Percentiles rank a stretch among this genome's conserved stretches.
Conservation (phyloP, 1,140 invertebrate genomes). For the Neomicropteryx cornuta region DNA sequence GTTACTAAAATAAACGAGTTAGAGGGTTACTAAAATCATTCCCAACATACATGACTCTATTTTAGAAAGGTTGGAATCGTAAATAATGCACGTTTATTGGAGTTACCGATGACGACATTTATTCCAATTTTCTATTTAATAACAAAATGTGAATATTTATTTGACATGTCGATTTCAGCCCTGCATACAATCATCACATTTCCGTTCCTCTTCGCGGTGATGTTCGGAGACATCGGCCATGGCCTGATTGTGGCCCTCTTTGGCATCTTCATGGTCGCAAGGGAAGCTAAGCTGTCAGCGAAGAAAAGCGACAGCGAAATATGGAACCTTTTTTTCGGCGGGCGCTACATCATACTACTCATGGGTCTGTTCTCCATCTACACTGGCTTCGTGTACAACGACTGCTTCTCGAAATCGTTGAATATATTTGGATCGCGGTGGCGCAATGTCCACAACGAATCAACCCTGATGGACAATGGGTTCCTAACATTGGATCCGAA, state of each 20-base stretch:
- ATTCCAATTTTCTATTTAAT: not conserved
- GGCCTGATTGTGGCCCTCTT: constrained; percentile 53
- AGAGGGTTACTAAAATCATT: too few species aligned
- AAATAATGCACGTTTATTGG: too few species aligned
- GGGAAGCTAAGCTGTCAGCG: constrained; percentile 44
- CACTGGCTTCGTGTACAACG: constrained; percentile 77
- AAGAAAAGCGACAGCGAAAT: constrained; percentile 51
- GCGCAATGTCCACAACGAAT: constrained; percentile 41
- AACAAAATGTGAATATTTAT: not conserved
- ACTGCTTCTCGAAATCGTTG: constrained; percentile 69
- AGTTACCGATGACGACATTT: too few species aligned
- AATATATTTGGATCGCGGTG: constrained; percentile 74
- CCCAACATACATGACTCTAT: too few species aligned
- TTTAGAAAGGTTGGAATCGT: too few species aligned
- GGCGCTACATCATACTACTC: constrained; percentile 73
- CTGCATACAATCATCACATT: constrained; percentile 67
- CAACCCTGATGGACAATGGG: constrained; percentile 28
- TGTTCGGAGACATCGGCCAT: constrained; percentile 68
- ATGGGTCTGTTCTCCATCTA: constrained; percentile 81
- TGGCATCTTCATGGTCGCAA: constrained; percentile 49
- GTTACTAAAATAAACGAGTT: too few species aligned
- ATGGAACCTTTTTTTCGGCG: constrained; percentile 73
- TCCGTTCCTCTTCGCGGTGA: constrained; percentile 64
- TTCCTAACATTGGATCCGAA: constrained; percentile 48
- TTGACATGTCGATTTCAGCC: constrained; percentile 27